Percentiles rank a stretch among this genome's conserved stretches.
Conservation (phyloP, 2,888 invertebrate species). For the Stenoptilia bipunctidactyla region DNA sequence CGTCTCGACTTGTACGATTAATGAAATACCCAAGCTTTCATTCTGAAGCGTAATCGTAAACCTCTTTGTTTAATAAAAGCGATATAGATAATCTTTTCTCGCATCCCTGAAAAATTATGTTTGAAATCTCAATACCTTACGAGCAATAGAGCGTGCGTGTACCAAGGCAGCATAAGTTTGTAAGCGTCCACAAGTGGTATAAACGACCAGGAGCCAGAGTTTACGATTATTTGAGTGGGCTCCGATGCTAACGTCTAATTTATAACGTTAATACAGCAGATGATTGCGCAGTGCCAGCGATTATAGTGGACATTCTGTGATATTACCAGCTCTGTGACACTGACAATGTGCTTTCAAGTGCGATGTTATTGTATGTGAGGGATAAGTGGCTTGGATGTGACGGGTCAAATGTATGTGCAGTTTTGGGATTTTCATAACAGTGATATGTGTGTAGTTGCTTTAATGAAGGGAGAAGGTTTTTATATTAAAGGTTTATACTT, state of each 20-base stretch:
- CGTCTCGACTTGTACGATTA: too few relatives aligned
- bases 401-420: neutral
- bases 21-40: too few relatives aligned
- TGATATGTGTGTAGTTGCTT: too few relatives aligned
- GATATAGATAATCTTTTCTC: too few relatives aligned
- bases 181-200: constrained; percentile 40
- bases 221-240: constrained; percentile 65
- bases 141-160: constrained; percentile 23
- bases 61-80: too few relatives aligned
- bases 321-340: constrained; percentile 20
- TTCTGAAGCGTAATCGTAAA: too few relatives aligned
- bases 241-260: constrained; percentile 58
- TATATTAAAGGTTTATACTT: too few relatives aligned
- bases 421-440: too few relatives aligned
- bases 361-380: neutral
- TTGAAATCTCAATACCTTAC: too few relatives aligned
- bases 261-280: constrained; percentile 63
- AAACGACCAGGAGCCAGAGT: constrained; percentile 45
- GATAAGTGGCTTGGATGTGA: neutral
- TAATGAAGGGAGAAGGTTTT: too few relatives aligned
- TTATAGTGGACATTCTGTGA: constrained; percentile 20
- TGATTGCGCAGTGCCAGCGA: constrained; percentile 32
- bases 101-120: too few relatives aligned
- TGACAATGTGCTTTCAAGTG: constrained; percentile 13
- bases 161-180: constrained; percentile 33